phyloP scores from a whole-genome alignment of 2,113 vertebrate species.

The Limnothrissa miodon region DNA sequence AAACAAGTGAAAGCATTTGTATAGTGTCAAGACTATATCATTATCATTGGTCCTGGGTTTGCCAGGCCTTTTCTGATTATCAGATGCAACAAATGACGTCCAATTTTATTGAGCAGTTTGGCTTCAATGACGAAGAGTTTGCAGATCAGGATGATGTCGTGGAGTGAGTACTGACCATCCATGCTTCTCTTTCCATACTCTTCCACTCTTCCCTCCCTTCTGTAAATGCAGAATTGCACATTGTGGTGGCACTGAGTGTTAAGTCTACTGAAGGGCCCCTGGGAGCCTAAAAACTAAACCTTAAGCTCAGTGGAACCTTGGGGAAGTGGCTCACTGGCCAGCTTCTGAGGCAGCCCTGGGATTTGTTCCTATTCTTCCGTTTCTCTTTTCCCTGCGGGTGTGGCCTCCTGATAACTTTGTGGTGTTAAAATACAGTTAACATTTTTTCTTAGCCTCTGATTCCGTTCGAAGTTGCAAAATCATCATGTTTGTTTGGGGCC shows the following conservation, averaged over 20 bases:
- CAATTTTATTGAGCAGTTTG: constrained; percentile 99
- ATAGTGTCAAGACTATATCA: constrained; percentile 94
- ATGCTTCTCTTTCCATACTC: constrained; percentile 44
- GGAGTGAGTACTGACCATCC: constrained; percentile 89
- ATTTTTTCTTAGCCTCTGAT: not conserved
- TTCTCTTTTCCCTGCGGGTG: not conserved
- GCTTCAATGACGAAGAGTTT: constrained; percentile 99
- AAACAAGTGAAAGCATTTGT: constrained; percentile 57
- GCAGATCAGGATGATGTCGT: constrained; percentile 99
- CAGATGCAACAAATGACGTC: constrained; percentile 99
- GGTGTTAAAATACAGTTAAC: too few relatives aligned
- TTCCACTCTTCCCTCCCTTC: not conserved
- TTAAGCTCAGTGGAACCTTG: not conserved
- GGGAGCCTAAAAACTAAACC: not conserved
- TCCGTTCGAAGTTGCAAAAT: not conserved
- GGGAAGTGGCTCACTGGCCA: not conserved
- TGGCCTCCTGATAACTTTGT: not conserved
- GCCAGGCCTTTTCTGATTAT: constrained; percentile 99
- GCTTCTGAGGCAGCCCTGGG: not conserved
- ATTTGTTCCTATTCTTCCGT: not conserved
- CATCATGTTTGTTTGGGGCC: too few relatives aligned
- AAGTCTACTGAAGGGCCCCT: not conserved
- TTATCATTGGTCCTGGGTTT: constrained; percentile 99
- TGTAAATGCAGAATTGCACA: not conserved
- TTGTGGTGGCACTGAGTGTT: not conserved